Base-by-base conservation (phyloP, 2,888 invertebrate species). In the Anticlea derivata region DNA sequence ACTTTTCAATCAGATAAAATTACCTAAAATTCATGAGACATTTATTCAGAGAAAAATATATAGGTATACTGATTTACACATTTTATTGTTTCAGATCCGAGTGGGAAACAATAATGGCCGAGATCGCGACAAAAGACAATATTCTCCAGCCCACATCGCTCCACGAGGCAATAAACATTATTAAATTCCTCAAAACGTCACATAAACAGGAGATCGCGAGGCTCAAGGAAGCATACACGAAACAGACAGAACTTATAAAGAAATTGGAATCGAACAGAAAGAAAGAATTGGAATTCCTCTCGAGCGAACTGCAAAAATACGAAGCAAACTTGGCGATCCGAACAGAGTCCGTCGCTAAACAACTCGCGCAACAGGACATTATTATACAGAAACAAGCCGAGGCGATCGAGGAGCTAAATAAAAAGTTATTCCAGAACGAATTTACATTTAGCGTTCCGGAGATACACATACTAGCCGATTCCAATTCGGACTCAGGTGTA, bases 401-500 rank as follows among this genome's bases (percentile, higher is more conserved):
- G 55, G 73, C 77, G 41, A 88, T 90, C 23, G 83, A 82, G 51
- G 78, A 86, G 49, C 60, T 90, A n/a, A 83, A 70, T 17, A 78
- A 74, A 53, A 81, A 85, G 63, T 51, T 87, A 58, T 48, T 60
- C 7, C 71, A 76, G 55, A 78, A 73, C 31, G 68, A 73, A 22
- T 71, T 73, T 38, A 57, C 55, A 43, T 57, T 50, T 47, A 67
- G 62, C 46, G 62, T 80, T 26, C 89, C 90, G 27, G 82, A 86
- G 68, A 85, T 89, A 49, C 75, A 73, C 51, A 69, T 84, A 47
- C 58, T 78, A 27, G 69, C 80, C 1, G 90, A 90, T 73, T 89
- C 90, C 0, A 90, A 90, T 73, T 90, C 90, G 46, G 90, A 90
- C 59, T 90, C 90, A 12, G 90, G 90, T 37, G 73, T 90, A 30